Percentiles rank a stretch among this genome's conserved stretches.
Conservation (phyloP, 2,797 vertebrate species). For the Darevskia nairensis region DNA sequence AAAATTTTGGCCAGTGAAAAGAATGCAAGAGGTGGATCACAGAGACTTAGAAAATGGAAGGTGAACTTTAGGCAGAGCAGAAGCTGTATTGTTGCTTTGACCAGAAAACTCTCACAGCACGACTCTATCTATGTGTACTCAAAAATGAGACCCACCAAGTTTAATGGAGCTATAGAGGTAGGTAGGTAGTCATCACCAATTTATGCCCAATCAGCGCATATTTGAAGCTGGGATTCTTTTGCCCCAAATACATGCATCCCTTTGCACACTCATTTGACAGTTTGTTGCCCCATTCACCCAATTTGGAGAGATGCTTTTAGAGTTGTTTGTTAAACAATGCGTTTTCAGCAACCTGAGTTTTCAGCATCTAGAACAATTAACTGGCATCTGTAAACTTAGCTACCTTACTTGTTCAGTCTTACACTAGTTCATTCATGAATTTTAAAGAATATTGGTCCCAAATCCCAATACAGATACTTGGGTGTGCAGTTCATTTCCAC, state of each 20-base stretch:
- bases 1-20: background rate
- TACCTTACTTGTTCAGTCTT: too few relatives aligned
- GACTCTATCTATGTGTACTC: background rate
- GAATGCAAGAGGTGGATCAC: background rate
- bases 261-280: background rate
- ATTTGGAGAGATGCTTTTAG: too few relatives aligned
- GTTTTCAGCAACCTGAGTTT: too few relatives aligned
- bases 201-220: background rate
- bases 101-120: background rate
- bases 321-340: too few relatives aligned
- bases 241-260: background rate
- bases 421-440: too few relatives aligned
- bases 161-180: background rate
- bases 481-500: background rate
- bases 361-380: too few relatives aligned
- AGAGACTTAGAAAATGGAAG: background rate
- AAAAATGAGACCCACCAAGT: background rate
- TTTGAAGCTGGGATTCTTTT: background rate
- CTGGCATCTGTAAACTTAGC: too few relatives aligned
- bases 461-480: background rate
- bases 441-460: too few relatives aligned
- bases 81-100: constrained; percentile 3
- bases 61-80: background rate
- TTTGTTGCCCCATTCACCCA: background rate
- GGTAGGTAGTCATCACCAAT: background rate